These are phyloP conservation scores for Eupithecia subfuscata DNA, from an alignment of 2,888 invertebrate genomes.

Conservation along the genomic window DNA sequence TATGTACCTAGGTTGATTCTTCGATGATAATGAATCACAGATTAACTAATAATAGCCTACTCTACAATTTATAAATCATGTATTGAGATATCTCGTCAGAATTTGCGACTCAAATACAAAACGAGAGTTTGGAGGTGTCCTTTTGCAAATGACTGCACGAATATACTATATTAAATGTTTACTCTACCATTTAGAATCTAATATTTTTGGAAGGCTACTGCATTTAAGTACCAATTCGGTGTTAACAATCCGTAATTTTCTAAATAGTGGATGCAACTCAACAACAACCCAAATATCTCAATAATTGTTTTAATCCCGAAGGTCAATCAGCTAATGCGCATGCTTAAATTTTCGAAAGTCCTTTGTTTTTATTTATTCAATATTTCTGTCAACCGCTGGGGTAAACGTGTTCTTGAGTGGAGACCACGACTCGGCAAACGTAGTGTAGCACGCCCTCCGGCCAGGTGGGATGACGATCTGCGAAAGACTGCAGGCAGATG, in stretches of 20 bases:
- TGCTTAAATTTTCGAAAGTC: background rate
- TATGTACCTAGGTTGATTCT: background rate
- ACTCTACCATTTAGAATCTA: constrained; percentile 13
- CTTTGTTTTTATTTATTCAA: background rate
- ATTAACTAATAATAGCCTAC: background rate
- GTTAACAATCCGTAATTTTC: background rate
- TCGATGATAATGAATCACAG: background rate
- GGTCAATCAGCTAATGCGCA: background rate
- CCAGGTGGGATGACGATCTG: too few species aligned
- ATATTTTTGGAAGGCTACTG: constrained; percentile 22
- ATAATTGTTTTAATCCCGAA: background rate
- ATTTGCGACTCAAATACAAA: background rate
- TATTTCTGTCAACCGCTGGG: too few species aligned
- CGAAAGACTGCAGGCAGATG: too few species aligned
- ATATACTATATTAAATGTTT: constrained; percentile 9
- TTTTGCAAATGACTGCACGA: background rate
- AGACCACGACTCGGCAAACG: too few species aligned
- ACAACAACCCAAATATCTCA: background rate
- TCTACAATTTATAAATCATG: background rate
- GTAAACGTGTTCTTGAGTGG: too few species aligned
- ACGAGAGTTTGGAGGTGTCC: background rate
- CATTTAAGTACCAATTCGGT: constrained; percentile 8
- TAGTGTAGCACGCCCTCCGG: too few species aligned
- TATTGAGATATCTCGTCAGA: background rate
- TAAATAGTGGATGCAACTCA: background rate